These are phyloP conservation scores for Tachysurus vachellii DNA, from an alignment of 2,113 vertebrate genomes.

Conservation along the genomic window DNA sequence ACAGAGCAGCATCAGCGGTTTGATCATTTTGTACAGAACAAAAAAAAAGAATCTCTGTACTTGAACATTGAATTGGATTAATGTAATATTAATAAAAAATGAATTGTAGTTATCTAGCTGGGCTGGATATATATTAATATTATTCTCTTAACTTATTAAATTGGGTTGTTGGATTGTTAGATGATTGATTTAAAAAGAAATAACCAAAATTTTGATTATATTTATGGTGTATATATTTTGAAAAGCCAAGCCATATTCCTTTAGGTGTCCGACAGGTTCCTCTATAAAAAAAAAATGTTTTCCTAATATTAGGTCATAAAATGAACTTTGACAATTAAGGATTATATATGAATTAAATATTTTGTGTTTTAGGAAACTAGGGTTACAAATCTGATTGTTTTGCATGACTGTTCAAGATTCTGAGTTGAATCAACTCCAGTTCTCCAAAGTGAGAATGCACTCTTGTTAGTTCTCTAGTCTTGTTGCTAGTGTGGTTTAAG, in stretches of 20 bases:
- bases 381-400: slow-evolving; percentile 43
- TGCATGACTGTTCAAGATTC: slow-evolving; percentile 52
- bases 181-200: slow-evolving; percentile 33
- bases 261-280: slow-evolving; percentile 15
- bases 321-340: not conserved
- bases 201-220: slow-evolving; percentile 46
- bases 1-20: slow-evolving; percentile 49
- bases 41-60: slow-evolving; percentile 30
- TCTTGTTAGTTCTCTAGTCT: slow-evolving; percentile 38
- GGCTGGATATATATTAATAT: slow-evolving; percentile 61
- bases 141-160: slow-evolving; percentile 55
- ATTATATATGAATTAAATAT: not conserved
- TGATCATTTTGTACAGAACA: slow-evolving; percentile 47
- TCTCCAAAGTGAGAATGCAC: slow-evolving; percentile 24
- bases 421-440: slow-evolving; percentile 62
- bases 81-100: slow-evolving; percentile 11
- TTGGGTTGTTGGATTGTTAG: slow-evolving; percentile 46
- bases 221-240: slow-evolving; percentile 57
- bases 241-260: slow-evolving; percentile 50
- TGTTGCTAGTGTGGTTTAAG: slow-evolving; percentile 55
- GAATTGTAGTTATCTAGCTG: slow-evolving; percentile 63
- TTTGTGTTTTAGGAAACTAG: slow-evolving; percentile 39
- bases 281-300: not conserved
- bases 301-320: not conserved
- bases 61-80: slow-evolving; percentile 6